These are phyloP conservation scores for Thera obeliscata DNA, from an alignment of 2,888 invertebrate species.

Conservation along the genomic window DNA sequence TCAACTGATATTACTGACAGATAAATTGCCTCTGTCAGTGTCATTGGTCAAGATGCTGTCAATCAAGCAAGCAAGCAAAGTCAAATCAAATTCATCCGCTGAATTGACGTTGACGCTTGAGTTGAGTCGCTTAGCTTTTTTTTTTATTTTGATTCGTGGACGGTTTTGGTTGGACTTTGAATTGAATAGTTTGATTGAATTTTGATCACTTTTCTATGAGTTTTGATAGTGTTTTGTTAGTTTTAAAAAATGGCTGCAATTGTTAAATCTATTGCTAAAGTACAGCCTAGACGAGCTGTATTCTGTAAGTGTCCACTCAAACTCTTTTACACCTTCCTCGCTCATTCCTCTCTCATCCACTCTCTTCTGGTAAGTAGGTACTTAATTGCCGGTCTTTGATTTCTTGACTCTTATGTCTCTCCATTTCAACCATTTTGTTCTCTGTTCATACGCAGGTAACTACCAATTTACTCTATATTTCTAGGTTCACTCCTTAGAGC, in stretches of 20 bases:
- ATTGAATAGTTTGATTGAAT: conserved; percentile 10
- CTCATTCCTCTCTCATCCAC: too few relatives aligned
- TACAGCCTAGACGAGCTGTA: conserved; percentile 10
- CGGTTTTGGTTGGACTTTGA: background rate
- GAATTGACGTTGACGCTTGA: too few relatives aligned
- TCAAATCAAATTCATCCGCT: too few relatives aligned
- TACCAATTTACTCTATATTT: conserved; percentile 30
- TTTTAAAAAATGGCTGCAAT: conserved; percentile 19
- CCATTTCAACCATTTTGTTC: too few relatives aligned
- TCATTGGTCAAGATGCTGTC: too few relatives aligned
- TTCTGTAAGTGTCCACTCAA: conserved; percentile 11
- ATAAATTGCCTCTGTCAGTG: too few relatives aligned
- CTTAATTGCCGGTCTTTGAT: too few relatives aligned
- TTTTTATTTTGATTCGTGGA: background rate
- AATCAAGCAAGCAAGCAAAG: too few relatives aligned
- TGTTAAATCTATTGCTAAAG: conserved; percentile 5
- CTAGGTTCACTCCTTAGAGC: conserved; percentile 55
- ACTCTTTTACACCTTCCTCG: background rate
- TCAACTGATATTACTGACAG: too few relatives aligned
- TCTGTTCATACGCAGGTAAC: too few relatives aligned
- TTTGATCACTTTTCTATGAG: conserved; percentile 9
- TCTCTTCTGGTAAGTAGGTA: too few relatives aligned
- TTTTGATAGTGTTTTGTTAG: conserved; percentile 18
- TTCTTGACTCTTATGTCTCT: too few relatives aligned
- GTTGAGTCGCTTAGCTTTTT: background rate